Evolutionary conservation across 2,888 invertebrate species (phyloP).

Genomic region (Cephus runcator): DNA sequence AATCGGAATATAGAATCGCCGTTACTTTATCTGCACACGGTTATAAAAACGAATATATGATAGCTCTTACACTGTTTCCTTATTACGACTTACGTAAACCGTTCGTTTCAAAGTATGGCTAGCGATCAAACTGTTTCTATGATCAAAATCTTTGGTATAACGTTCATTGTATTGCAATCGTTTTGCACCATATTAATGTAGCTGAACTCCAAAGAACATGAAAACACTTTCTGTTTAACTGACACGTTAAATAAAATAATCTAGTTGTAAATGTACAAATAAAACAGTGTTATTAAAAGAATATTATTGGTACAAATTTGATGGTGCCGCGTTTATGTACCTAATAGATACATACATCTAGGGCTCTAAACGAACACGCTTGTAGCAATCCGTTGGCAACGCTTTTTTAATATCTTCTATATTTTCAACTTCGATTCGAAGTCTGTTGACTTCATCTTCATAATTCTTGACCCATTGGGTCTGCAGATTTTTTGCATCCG

Average conservation of each 20-base stretch:
- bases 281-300: constrained; percentile 14
- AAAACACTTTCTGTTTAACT: constrained; percentile 15
- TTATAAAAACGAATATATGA: not conserved
- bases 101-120: not conserved
- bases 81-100: not conserved
- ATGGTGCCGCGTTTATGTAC: not conserved
- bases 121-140: constrained; percentile 22
- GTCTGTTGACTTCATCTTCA: constrained; percentile 77
- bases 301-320: constrained; percentile 19
- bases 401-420: constrained; percentile 83
- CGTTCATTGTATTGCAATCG: constrained; percentile 51
- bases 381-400: constrained; percentile 84
- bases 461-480: constrained; percentile 82
- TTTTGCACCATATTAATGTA: constrained; percentile 15
- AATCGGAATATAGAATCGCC: not conserved
- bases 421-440: constrained; percentile 83
- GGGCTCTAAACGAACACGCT: constrained; percentile 81
- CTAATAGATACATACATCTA: constrained; percentile 31
- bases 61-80: not conserved
- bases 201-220: constrained; percentile 13
- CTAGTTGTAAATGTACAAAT: constrained; percentile 27
- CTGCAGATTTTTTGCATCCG: constrained; percentile 70
- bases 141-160: constrained; percentile 61
- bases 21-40: not conserved
- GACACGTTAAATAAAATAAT: constrained; percentile 30